Conservation (phyloP, 1,140 invertebrate species). For the Colletes latitarsis region DNA sequence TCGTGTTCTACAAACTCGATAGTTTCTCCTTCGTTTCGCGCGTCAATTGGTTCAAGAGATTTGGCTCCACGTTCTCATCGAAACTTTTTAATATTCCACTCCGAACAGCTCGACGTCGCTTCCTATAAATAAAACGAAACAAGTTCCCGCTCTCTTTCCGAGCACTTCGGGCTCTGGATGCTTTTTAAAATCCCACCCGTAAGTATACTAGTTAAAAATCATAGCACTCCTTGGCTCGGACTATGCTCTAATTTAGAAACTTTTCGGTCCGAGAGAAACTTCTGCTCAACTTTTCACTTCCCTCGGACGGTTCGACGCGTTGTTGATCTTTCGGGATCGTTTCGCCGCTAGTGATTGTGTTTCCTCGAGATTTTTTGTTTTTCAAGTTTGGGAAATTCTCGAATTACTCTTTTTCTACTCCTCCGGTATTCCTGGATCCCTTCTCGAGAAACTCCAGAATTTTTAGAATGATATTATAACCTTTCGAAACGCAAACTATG, state of each 20-base stretch:
- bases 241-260: conserved; percentile 39
- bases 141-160: not conserved
- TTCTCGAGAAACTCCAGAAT: no score
- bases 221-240: conserved; percentile 11
- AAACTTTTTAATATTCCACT: conserved; percentile 9
- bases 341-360: conserved; percentile 14
- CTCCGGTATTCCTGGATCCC: no score
- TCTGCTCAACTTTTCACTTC: conserved; percentile 21
- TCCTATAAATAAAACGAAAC: conserved; percentile 11
- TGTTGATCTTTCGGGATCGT: conserved; percentile 40
- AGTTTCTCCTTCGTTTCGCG: no score
- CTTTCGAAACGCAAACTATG: no score
- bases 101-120: not conserved
- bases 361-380: not conserved
- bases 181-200: conserved; percentile 9
- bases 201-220: conserved; percentile 28
- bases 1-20: no score
- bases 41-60: no score
- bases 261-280: conserved; percentile 12
- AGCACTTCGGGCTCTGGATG: not conserved
- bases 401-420: no score
- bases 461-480: no score
- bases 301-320: conserved; percentile 4
- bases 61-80: not conserved
- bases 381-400: no score